These are phyloP conservation scores for Hydroisotoma schaefferi DNA, from an alignment of 2,888 invertebrate species.

Conservation along the genomic window DNA sequence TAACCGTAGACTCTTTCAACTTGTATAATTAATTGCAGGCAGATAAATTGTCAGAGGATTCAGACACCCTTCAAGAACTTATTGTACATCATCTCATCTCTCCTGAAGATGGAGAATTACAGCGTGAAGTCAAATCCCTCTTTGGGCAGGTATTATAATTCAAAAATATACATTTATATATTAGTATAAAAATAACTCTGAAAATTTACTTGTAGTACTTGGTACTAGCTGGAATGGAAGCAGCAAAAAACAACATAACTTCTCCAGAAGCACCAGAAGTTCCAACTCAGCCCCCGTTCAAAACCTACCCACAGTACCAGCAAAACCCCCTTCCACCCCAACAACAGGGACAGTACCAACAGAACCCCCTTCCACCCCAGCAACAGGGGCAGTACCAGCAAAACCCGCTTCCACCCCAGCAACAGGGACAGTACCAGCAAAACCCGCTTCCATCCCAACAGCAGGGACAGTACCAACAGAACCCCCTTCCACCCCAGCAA, in stretches of 20 bases:
- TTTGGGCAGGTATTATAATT: slow-evolving; percentile 14
- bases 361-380: background rate
- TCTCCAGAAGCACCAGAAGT: background rate
- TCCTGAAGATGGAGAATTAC: slow-evolving; percentile 7
- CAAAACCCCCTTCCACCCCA: slow-evolving; percentile 2
- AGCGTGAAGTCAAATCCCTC: slow-evolving; percentile 9
- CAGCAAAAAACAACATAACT: background rate
- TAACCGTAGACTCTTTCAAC: too few species aligned
- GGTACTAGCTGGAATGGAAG: background rate
- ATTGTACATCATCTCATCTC: background rate
- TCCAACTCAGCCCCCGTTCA: background rate
- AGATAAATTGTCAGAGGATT: background rate
- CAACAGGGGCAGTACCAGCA: slow-evolving; percentile 1
- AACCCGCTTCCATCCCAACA: slow-evolving; percentile 2
- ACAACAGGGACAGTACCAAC: slow-evolving; percentile 2
- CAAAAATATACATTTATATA: too few species aligned
- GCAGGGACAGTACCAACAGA: slow-evolving; percentile 3
- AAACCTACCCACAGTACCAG: background rate
- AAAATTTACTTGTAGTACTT: background rate
- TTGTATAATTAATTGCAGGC: slow-evolving; percentile 4
- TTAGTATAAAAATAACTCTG: too few species aligned
- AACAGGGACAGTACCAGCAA: slow-evolving; percentile 4
- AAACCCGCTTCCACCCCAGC: slow-evolving; percentile 1
- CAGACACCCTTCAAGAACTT: background rate
- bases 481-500: background rate